Percentiles rank a stretch among this genome's conserved stretches.
Evolutionary conservation across 2,888 invertebrate genomes (phyloP).

Genomic region (Acrobasis suavella): DNA sequence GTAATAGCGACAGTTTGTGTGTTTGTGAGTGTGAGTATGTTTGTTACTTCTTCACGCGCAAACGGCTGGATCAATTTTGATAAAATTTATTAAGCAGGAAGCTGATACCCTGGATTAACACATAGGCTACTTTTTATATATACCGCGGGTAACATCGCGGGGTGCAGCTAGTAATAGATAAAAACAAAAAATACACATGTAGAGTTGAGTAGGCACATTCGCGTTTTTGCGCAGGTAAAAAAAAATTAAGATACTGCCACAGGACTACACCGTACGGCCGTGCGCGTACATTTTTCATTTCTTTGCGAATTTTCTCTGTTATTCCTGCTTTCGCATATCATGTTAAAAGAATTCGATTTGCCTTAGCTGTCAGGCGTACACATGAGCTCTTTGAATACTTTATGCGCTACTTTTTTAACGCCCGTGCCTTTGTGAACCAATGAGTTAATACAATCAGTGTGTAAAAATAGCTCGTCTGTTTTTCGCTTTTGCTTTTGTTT

Average conservation of each 20-base stretch:
- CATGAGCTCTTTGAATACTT: constrained; percentile 31
- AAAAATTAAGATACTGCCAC: background rate
- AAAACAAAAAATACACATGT: background rate
- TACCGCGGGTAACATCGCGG: too few relatives aligned
- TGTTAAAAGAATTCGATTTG: constrained; percentile 30
- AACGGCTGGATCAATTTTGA: too few relatives aligned
- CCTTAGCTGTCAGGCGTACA: constrained; percentile 26
- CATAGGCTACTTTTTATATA: too few relatives aligned
- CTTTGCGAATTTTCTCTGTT: constrained; percentile 23
- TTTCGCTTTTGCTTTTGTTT: background rate
- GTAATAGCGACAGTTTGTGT: too few relatives aligned
- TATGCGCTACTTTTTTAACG: constrained; percentile 22
- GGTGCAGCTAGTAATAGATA: too few relatives aligned
- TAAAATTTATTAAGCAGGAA: too few relatives aligned
- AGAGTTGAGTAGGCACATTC: background rate
- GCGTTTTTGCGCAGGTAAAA: background rate
- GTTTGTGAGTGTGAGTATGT: too few relatives aligned
- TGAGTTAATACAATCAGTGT: constrained; percentile 11
- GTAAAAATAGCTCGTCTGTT: constrained; percentile 1
- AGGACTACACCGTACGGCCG: constrained; percentile 8
- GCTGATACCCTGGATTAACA: too few relatives aligned
- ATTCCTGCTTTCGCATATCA: constrained; percentile 24
- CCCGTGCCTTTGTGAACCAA: constrained; percentile 7
- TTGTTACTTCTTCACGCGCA: too few relatives aligned
- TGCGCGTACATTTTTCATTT: constrained; percentile 22